These are phyloP conservation scores for Luehdorfia chinensis DNA, from an alignment of 1,140 invertebrate species.

Conservation along the genomic window DNA sequence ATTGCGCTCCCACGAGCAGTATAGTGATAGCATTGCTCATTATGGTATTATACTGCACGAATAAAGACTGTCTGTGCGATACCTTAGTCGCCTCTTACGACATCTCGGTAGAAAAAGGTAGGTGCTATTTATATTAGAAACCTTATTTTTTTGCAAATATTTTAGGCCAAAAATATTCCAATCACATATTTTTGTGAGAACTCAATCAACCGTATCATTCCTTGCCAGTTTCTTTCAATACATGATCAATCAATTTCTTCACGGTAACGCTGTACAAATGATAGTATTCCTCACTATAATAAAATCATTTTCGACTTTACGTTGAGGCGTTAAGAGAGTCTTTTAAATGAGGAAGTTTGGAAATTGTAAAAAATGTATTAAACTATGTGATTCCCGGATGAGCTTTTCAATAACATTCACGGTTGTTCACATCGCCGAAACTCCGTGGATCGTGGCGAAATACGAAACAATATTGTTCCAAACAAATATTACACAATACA, in stretches of 20 bases:
- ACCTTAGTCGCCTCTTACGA: no score
- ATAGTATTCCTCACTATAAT: no score
- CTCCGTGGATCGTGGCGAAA: neutral
- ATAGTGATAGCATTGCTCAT: no score
- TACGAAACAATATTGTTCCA: conserved; percentile 6
- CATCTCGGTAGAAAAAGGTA: no score
- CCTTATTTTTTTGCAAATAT: no score
- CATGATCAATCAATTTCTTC: conserved; percentile 12
- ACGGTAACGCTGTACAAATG: no score
- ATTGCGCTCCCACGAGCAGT: no score
- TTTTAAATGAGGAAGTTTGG: neutral
- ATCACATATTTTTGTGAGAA: neutral
- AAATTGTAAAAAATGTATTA: conserved; percentile 11
- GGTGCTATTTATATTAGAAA: no score
- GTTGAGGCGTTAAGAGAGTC: neutral
- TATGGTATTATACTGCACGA: no score
- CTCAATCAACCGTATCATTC: neutral
- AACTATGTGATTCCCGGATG: conserved; percentile 10
- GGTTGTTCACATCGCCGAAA: conserved; percentile 3
- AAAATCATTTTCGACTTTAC: neutral
- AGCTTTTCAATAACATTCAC: conserved; percentile 9
- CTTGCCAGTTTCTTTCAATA: neutral
- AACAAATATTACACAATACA: neutral
- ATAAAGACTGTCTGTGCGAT: no score
- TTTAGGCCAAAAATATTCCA: neutral